A percentile compares a stretch with the other conserved stretches of the same genome.
These are phyloP conservation scores for Drosophila ananassae DNA, from an alignment of 1,140 invertebrate genomes.

Conservation along the genomic window DNA sequence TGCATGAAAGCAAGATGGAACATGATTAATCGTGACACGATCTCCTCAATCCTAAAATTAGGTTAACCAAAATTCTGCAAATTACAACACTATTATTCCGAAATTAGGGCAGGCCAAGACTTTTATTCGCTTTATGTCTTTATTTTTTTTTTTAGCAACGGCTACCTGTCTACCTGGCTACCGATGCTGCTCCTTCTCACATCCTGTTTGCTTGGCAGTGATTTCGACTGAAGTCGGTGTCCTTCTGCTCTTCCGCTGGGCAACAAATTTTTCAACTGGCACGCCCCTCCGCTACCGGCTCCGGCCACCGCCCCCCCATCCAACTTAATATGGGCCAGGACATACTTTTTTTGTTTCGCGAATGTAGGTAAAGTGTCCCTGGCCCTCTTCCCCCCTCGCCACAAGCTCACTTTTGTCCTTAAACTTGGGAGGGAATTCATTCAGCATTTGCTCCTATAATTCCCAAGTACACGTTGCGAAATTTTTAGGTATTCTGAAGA, in stretches of 20 bases:
- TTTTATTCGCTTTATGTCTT: neutral
- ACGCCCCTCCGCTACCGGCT: constrained; percentile 23
- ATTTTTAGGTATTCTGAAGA: neutral
- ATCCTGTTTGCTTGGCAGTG: constrained; percentile 59
- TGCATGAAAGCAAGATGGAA: too few species aligned
- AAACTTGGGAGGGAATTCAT: constrained; percentile 62
- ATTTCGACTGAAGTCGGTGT: constrained; percentile 53
- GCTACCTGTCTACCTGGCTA: constrained; percentile 50
- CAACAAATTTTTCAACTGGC: constrained; percentile 14
- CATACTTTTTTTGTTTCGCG: constrained; percentile 19
- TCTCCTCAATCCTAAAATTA: neutral
- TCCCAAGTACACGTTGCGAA: constrained; percentile 6
- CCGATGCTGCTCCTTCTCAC: constrained; percentile 22
- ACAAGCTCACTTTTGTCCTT: neutral
- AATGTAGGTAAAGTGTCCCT: constrained; percentile 56
- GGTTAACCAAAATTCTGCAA: neutral
- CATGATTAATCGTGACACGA: neutral
- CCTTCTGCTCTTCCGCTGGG: constrained; percentile 75
- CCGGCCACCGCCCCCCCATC: neutral
- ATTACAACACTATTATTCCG: constrained; percentile 3
- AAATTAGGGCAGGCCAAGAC: constrained; percentile 49
- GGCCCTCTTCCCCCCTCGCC: constrained; percentile 4
- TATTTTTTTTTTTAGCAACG: neutral
- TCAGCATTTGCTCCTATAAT: constrained; percentile 54
- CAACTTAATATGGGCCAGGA: constrained; percentile 38